phyloP scores from a whole-genome alignment of 2,797 vertebrate genomes.

The Gobio occitaniae region DNA sequence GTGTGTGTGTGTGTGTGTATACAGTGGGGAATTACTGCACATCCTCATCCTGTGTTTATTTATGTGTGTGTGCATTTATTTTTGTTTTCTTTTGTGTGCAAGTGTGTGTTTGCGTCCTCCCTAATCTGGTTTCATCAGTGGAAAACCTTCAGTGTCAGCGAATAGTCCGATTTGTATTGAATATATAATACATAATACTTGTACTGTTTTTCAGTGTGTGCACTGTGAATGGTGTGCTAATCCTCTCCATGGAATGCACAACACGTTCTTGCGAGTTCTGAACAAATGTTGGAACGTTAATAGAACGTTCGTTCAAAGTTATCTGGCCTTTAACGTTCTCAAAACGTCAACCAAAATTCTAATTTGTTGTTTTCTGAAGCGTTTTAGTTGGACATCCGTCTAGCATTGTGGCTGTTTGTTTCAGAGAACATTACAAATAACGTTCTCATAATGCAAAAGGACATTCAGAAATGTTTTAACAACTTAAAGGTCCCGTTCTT shows the following conservation, averaged over 20 bases:
- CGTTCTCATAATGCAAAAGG: background rate
- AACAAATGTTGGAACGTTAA: background rate
- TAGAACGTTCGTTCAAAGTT: background rate
- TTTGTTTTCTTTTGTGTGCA: background rate
- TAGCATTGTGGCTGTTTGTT: background rate
- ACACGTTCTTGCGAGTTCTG: background rate
- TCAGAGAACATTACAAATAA: background rate
- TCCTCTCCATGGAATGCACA: background rate
- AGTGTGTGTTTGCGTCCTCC: slow-evolving; percentile 11
- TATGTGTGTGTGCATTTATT: slow-evolving; percentile 16
- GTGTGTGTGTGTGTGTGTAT: background rate
- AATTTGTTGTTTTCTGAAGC: background rate
- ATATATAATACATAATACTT: background rate
- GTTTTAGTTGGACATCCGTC: background rate
- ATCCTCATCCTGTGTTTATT: slow-evolving; percentile 26
- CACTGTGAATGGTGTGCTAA: background rate
- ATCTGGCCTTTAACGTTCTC: background rate
- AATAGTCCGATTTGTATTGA: background rate
- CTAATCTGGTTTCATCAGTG: background rate
- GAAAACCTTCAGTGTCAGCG: background rate
- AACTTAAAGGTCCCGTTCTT: no score
- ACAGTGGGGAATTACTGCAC: slow-evolving; percentile 1
- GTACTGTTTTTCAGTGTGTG: background rate
- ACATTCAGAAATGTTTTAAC: background rate
- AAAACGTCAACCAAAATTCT: background rate